Evolutionary conservation across 2,888 invertebrate species (phyloP).

Genomic region (Caprella mutica): DNA sequence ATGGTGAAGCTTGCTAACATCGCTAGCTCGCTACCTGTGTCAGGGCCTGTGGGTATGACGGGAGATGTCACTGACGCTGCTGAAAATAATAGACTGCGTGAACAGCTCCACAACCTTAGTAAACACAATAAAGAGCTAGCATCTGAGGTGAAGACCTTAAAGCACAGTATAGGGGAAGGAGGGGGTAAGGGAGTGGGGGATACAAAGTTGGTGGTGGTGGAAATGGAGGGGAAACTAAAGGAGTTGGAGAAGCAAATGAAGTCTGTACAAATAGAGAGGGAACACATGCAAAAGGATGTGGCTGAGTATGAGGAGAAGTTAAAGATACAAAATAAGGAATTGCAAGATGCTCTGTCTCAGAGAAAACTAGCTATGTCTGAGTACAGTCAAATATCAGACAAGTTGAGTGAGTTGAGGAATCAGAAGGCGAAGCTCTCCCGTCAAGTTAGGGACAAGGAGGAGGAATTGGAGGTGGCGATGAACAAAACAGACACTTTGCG

Average conservation of each 20-base stretch:
- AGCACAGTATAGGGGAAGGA: neutral
- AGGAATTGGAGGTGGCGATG: conserved; percentile 85
- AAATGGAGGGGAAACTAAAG: neutral
- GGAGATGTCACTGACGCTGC: conserved; percentile 30
- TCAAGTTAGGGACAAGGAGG: conserved; percentile 89
- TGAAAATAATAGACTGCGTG: conserved; percentile 57
- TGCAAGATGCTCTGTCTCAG: conserved; percentile 83
- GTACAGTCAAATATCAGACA: conserved; percentile 87
- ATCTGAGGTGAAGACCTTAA: neutral
- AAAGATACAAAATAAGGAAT: conserved; percentile 62
- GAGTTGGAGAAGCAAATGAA: conserved; percentile 12
- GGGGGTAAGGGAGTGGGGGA: neutral
- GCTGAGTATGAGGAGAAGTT: conserved; percentile 34
- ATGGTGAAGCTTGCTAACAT: conserved; percentile 50
- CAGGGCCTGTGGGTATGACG: conserved; percentile 26
- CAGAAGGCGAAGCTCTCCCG: conserved; percentile 88
- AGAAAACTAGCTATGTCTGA: conserved; percentile 90
- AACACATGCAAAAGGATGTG: conserved; percentile 22
- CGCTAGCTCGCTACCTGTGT: conserved; percentile 25
- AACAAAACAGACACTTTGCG: conserved; percentile 81
- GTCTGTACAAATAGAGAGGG: conserved; percentile 1
- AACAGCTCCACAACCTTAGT: conserved; percentile 66
- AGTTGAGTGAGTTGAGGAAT: conserved; percentile 71
- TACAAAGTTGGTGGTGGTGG: no score
- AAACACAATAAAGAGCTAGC: conserved; percentile 53